Evolutionary conservation across 2,113 vertebrate species (phyloP).

Genomic region (Nycticorax nycticorax): DNA sequence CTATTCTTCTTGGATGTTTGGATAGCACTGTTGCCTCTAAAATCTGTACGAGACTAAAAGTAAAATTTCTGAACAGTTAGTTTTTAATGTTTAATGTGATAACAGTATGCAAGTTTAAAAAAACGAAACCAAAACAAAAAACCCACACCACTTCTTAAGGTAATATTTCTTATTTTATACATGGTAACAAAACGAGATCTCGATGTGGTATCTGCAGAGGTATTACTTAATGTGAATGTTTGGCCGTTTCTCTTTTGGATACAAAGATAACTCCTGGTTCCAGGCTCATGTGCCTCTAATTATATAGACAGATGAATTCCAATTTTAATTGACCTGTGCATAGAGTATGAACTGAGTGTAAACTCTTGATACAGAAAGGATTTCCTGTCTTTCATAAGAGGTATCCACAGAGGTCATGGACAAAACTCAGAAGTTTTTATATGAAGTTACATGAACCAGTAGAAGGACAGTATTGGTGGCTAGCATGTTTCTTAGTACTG

Average conservation of each 20-base stretch:
- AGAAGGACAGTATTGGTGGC: background rate
- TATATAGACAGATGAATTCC: background rate
- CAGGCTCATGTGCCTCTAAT: background rate
- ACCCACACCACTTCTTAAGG: background rate
- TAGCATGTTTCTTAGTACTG: background rate
- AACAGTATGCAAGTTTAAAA: background rate
- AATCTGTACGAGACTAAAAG: background rate
- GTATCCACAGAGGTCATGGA: background rate
- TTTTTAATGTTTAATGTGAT: background rate
- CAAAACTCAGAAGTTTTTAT: background rate
- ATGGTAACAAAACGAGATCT: background rate
- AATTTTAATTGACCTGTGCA: background rate
- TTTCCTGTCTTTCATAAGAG: background rate
- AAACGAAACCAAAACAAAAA: background rate
- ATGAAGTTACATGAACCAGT: background rate
- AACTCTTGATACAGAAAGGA: background rate
- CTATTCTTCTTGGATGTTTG: background rate
- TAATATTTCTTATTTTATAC: background rate
- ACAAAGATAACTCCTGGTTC: background rate
- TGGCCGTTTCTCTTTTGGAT: conserved; percentile 3
- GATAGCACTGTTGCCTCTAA: background rate
- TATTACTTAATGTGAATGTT: background rate
- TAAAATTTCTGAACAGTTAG: background rate
- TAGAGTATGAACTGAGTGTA: background rate
- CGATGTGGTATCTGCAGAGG: background rate